A percentile compares a stretch with the other conserved stretches of the same genome.
These are phyloP conservation scores for Mythimna pallens DNA, from an alignment of 2,888 invertebrate species.

Conservation along the genomic window DNA sequence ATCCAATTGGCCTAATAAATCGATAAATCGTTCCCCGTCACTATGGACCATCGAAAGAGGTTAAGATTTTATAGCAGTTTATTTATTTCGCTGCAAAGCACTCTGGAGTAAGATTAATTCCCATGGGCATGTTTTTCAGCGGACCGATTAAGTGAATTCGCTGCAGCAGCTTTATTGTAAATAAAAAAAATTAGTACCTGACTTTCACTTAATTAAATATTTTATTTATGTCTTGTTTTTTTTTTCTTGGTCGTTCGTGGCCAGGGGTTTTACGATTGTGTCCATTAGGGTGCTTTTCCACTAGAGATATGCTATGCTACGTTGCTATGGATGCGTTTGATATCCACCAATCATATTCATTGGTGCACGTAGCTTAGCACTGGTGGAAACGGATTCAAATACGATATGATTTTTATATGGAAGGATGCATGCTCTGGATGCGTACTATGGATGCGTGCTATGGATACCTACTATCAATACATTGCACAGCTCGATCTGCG, in stretches of 20 bases:
- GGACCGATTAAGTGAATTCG: constrained; percentile 48
- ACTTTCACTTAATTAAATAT: constrained; percentile 37
- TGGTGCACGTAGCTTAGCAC: no score
- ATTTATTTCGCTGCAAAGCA: constrained; percentile 58
- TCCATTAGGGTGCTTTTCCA: constrained; percentile 2
- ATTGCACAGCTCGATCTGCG: no score
- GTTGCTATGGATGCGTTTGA: no score
- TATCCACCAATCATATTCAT: no score
- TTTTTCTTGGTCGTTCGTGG: constrained; percentile 9
- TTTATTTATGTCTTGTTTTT: constrained; percentile 28
- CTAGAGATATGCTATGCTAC: no score
- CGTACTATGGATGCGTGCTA: no score
- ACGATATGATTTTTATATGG: no score
- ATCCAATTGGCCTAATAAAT: neutral
- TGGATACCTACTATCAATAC: no score
- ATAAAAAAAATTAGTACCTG: constrained; percentile 39
- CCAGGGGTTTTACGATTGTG: constrained; percentile 16
- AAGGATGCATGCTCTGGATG: no score
- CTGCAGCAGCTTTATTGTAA: constrained; percentile 30
- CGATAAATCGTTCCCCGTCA: constrained; percentile 44
- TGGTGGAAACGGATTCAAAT: no score
- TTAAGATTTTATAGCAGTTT: constrained; percentile 68
- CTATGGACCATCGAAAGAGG: constrained; percentile 65
- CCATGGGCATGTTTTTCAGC: constrained; percentile 52
- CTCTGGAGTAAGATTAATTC: constrained; percentile 61